These are phyloP conservation scores for Strigamia transsilvanica DNA, from an alignment of 2,888 invertebrate species.

Conservation along the genomic window DNA sequence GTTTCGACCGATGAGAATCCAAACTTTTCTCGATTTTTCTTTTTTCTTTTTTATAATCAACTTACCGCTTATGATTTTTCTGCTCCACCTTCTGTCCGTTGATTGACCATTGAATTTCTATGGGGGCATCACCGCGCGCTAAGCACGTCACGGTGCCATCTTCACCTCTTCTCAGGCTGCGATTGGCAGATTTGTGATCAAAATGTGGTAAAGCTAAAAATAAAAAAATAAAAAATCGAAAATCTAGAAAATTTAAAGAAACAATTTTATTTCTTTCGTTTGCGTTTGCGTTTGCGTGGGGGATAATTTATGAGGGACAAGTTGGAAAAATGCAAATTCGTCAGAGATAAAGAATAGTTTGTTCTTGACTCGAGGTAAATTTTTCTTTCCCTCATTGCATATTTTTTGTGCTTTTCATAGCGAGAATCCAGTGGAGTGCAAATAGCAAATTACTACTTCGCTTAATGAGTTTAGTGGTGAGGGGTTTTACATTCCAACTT, in stretches of 20 bases:
- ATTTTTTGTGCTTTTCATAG: not conserved
- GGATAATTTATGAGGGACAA: not conserved
- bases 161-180: slow-evolving; percentile 46
- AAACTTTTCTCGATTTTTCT: not conserved
- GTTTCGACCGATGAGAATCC: not conserved
- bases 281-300: not conserved
- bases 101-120: slow-evolving; percentile 48
- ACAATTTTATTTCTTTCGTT: not conserved
- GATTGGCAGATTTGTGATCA: slow-evolving; percentile 53
- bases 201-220: slow-evolving; percentile 52
- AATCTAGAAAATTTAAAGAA: not conserved
- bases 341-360: slow-evolving; percentile 14
- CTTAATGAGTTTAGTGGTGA: slow-evolving; percentile 19
- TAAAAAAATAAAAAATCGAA: not conserved
- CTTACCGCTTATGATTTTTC: slow-evolving; percentile 50
- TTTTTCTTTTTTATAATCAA: not conserved
- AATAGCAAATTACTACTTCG: slow-evolving; percentile 40
- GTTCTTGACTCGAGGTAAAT: not conserved
- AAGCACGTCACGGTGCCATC: not conserved
- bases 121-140: slow-evolving; percentile 52
- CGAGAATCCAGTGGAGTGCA: slow-evolving; percentile 13
- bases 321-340: not conserved
- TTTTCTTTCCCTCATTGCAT: not conserved
- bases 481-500: slow-evolving; percentile 19
- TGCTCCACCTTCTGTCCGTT: slow-evolving; percentile 46